phyloP scores from a whole-genome alignment of 2,797 vertebrate genomes.

The Eutrigla gurnardus region DNA sequence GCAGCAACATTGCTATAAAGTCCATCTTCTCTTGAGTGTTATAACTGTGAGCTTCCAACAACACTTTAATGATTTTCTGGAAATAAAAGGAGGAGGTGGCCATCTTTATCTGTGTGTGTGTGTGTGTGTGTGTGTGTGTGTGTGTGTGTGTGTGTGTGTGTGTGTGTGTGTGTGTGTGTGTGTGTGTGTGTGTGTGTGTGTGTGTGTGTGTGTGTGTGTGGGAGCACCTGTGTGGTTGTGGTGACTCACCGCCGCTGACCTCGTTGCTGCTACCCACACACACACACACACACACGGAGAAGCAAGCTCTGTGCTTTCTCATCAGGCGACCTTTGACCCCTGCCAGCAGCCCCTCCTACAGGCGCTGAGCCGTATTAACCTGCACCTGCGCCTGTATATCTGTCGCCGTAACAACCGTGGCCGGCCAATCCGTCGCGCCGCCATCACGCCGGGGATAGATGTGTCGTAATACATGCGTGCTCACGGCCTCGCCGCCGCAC shows the following conservation, averaged over 20 bases:
- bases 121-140: constrained; percentile 8
- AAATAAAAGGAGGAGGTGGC: constrained; percentile 55
- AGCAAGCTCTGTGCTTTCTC: constrained; percentile 70
- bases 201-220: constrained; percentile 33
- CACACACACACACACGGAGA: constrained; percentile 44
- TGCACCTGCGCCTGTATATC: constrained; percentile 54
- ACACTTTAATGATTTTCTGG: constrained; percentile 64
- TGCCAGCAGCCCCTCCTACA: constrained; percentile 59
- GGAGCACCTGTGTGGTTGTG: constrained; percentile 55
- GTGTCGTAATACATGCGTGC: constrained; percentile 66
- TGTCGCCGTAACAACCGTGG: constrained; percentile 45
- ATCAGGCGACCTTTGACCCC: constrained; percentile 66
- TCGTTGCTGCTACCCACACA: constrained; percentile 71
- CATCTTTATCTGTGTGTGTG: constrained; percentile 17
- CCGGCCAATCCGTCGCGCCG: constrained; percentile 33
- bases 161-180: constrained; percentile 3
- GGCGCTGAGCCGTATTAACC: constrained; percentile 71
- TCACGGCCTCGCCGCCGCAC: constrained; percentile 58
- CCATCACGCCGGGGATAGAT: constrained; percentile 23
- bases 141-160: constrained; percentile 26
- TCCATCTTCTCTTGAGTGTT: too few species aligned
- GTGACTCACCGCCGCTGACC: constrained; percentile 77
- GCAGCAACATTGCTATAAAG: too few species aligned
- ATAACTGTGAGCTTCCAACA: neutral
- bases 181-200: neutral